Evolutionary conservation across 2,888 invertebrate species (phyloP), one percentile per base, ranked within the genome.

Genomic region (Euzophera pinguis): DNA sequence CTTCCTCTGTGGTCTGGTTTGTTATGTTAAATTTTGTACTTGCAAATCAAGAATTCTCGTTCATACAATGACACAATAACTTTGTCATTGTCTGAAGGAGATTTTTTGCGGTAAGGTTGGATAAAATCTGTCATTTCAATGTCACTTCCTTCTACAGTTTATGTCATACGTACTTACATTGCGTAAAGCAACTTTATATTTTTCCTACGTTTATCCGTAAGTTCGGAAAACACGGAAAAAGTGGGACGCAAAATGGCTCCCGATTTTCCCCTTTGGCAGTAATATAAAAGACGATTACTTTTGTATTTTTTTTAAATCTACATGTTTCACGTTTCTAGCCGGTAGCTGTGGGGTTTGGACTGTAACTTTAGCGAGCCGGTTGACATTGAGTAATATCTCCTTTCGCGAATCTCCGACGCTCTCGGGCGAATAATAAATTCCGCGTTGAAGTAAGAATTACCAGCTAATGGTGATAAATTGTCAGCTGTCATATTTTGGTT

Each of bases 301-400:
- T 50, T 32, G 29, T 32, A 13, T 35, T 51, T 51, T 50, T 51
- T 51, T 51, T 43, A 43, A 51, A 51, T 51, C 34, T 51, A 56
- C 56, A 56, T 58, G 56, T 56, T 54, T 57, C 55, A 58, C 48
- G 52, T 37, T 41, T 42, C 43, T 43, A 43, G 41, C 42, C 32
- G 49, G 53, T 38, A 45, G 57, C 35, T 42, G 47, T 54, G 52
- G 55, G 55, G 50, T 53, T 34, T 50, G 50, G 53, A 22, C 39
- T 50, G 53, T 55, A 38, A 42, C 55, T 55, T 55, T 35, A 51
- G 71, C 66, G 68, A 65, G 64, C 64, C 67, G 62, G 50, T 73
- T 73, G 78, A 78, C 78, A 67, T 73, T 78, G 76, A 79, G 69
- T 78, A 75, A 78, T 78, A 72, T 73, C 72, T 71, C 61, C 70